Percentiles rank a stretch among this genome's conserved stretches.
These are phyloP conservation scores for Patella depressa DNA, from an alignment of 2,888 invertebrate genomes.

Conservation along the genomic window DNA sequence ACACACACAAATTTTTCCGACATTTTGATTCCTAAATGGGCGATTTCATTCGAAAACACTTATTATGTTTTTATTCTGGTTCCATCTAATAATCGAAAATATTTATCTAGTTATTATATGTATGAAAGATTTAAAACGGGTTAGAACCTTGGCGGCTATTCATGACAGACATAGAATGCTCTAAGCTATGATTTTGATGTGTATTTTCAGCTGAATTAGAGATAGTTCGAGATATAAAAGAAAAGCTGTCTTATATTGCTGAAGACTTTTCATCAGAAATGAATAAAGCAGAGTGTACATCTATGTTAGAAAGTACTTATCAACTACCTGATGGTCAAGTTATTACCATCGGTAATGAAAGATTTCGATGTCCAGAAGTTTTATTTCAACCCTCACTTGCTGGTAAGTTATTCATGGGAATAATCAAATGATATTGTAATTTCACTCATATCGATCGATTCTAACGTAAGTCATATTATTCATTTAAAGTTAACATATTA, in stretches of 20 bases:
- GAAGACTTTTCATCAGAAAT: conserved; percentile 51
- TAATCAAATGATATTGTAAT: not conserved
- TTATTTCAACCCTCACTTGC: not conserved
- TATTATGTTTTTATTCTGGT: no score
- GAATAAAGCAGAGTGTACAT: conserved; percentile 14
- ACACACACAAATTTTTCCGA: not conserved
- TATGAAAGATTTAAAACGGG: no score
- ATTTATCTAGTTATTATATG: no score
- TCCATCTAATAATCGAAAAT: no score
- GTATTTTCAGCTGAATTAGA: not conserved
- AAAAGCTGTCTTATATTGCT: conserved; percentile 40
- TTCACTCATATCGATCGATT: no score
- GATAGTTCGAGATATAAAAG: conserved; percentile 12
- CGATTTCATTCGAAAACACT: not conserved
- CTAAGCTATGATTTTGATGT: not conserved
- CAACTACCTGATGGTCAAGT: not conserved
- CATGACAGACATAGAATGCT: not conserved
- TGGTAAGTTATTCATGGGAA: not conserved
- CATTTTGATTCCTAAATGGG: not conserved
- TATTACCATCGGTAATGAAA: not conserved
- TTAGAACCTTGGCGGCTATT: no score
- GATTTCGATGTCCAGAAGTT: not conserved
- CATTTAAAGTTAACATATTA: not conserved
- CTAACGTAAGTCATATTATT: not conserved
- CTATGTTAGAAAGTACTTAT: not conserved